These are phyloP conservation scores for Tetranychus piercei DNA, from an alignment of 2,888 invertebrate species.

Conservation along the genomic window DNA sequence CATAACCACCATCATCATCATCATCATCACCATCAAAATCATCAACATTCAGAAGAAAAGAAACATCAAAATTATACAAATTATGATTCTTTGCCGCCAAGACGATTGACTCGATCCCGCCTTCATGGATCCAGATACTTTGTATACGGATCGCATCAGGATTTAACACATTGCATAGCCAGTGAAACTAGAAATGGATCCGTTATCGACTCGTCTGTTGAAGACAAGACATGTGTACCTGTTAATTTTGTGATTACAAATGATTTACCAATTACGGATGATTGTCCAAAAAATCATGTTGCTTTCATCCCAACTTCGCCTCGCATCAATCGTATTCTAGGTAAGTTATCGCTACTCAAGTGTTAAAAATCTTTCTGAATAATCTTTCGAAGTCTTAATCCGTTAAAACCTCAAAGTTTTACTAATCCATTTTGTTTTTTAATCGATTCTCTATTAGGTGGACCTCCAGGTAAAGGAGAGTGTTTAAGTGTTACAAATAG, in stretches of 20 bases:
- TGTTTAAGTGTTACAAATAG: conserved; percentile 1
- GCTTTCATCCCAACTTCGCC: conserved; percentile 17
- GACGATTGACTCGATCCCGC: not conserved
- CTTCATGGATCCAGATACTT: not conserved
- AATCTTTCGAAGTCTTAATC: no score
- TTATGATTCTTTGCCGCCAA: not conserved
- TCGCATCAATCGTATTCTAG: conserved; percentile 16
- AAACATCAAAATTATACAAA: not conserved
- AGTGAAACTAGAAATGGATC: not conserved
- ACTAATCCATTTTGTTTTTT: no score
- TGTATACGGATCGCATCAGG: not conserved
- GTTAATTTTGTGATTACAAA: not conserved
- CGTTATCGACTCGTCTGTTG: not conserved
- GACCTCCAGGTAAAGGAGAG: not conserved
- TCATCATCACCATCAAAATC: not conserved
- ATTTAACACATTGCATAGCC: conserved; percentile 3
- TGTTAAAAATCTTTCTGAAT: no score
- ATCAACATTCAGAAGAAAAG: not conserved
- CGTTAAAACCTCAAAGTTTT: no score
- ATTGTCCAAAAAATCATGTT: conserved; percentile 10
- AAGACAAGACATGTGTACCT: not conserved
- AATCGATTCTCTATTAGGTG: not conserved
- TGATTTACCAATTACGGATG: not conserved
- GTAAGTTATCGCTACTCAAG: not conserved
- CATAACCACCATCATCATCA: not conserved